These are phyloP conservation scores for Hormaphis cornu DNA, from an alignment of 1,140 invertebrate species.

Conservation along the genomic window DNA sequence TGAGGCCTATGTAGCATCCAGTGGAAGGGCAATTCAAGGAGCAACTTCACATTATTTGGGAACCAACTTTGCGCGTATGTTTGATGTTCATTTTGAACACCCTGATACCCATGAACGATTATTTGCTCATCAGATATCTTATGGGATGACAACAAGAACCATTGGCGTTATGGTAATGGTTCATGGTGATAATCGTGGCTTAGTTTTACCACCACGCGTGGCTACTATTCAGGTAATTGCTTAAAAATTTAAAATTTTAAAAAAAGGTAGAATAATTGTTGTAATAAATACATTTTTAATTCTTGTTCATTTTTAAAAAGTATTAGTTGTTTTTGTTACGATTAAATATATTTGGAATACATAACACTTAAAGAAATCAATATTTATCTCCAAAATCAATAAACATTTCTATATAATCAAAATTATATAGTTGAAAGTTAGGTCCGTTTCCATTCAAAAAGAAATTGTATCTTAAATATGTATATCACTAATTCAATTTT, in stretches of 20 bases:
- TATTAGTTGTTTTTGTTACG: no score
- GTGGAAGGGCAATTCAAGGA: conserved; percentile 88
- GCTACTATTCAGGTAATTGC: conserved; percentile 59
- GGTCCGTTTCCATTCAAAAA: no score
- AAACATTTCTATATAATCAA: no score
- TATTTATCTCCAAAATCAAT: no score
- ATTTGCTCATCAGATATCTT: conserved; percentile 94
- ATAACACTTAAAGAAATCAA: no score
- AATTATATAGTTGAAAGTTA: no score
- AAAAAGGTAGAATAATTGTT: neutral
- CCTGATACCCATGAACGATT: conserved; percentile 81
- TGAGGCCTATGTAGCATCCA: conserved; percentile 89
- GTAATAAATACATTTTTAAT: no score
- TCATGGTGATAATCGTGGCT: conserved; percentile 92
- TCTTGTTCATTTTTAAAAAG: no score
- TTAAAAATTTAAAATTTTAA: conserved; percentile 10
- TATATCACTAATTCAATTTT: no score
- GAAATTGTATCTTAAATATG: no score
- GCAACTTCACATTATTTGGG: conserved; percentile 97
- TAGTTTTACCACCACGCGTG: conserved; percentile 89
- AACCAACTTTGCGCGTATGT: conserved; percentile 99
- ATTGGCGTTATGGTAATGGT: conserved; percentile 93
- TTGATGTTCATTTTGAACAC: conserved; percentile 91
- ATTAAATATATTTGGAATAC: no score
- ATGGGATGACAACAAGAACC: conserved; percentile 94